These are phyloP conservation scores for Simalia tracyae DNA, from an alignment of 2,797 vertebrate species.

Conservation along the genomic window DNA sequence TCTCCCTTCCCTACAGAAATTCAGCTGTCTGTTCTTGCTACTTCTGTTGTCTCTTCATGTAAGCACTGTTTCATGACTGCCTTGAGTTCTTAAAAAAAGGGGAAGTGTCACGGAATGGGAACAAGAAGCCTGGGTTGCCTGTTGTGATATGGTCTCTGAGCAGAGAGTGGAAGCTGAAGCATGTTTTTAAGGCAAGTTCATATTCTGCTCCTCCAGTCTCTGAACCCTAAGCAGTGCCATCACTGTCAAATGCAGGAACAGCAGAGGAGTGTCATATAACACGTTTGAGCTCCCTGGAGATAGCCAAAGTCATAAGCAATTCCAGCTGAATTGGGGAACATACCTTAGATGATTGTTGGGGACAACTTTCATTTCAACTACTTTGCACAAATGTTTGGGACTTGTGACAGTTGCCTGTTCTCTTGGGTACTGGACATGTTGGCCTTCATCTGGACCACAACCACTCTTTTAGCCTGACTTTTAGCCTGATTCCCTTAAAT, in stretches of 20 bases:
- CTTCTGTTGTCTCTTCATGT: background rate
- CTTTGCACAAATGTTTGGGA: too few relatives aligned
- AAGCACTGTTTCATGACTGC: background rate
- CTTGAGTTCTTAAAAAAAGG: background rate
- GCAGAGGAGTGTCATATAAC: background rate
- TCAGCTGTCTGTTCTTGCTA: background rate
- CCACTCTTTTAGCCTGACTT: too few relatives aligned
- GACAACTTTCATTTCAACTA: too few relatives aligned
- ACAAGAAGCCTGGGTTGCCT: background rate
- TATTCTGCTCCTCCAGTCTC: background rate
- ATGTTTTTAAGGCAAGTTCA: background rate
- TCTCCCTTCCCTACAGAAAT: background rate
- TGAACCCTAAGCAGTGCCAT: background rate
- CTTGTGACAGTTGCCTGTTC: too few relatives aligned
- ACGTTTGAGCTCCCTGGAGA: background rate
- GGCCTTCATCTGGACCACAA: too few relatives aligned
- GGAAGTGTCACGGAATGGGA: background rate
- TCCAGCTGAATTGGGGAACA: background rate
- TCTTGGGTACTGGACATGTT: too few relatives aligned
- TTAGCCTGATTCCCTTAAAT: too few relatives aligned
- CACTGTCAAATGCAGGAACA: background rate
- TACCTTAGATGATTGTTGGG: background rate
- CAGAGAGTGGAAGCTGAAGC: background rate
- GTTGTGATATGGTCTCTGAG: background rate
- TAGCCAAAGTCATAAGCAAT: background rate